Percentiles rank a stretch among this genome's conserved stretches.
Evolutionary conservation across 2,113 vertebrate genomes (phyloP).

Genomic region (Penelope pileata): DNA sequence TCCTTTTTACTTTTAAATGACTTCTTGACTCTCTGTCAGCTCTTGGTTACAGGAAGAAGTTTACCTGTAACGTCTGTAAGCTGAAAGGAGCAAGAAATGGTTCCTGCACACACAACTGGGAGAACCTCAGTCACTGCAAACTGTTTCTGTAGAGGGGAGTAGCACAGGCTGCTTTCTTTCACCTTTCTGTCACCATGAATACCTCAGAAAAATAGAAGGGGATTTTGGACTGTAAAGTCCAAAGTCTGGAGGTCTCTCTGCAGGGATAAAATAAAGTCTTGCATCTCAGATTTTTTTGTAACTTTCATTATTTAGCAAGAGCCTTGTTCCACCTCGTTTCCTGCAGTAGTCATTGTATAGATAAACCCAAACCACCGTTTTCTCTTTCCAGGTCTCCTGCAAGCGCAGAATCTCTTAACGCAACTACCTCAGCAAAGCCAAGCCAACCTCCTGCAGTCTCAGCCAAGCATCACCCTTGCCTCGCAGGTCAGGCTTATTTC

Average conservation of each 20-base stretch:
- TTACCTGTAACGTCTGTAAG: background rate
- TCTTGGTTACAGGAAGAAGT: background rate
- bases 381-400: constrained; percentile 87
- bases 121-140: background rate
- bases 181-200: background rate
- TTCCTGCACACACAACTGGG: background rate
- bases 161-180: background rate
- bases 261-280: background rate
- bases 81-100: background rate
- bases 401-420: constrained; percentile 96
- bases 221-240: background rate
- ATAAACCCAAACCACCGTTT: background rate
- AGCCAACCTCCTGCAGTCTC: constrained; percentile 99
- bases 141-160: background rate
- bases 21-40: background rate
- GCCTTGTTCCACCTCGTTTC: background rate
- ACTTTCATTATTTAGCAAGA: background rate
- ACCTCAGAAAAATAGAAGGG: background rate
- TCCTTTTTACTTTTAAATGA: background rate
- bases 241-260: background rate
- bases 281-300: background rate
- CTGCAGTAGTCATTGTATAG: background rate
- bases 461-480: constrained; percentile 96
- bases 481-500: constrained; percentile 86
- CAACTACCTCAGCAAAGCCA: constrained; percentile 99